These are phyloP conservation scores for Cottus gobio DNA, from an alignment of 2,113 vertebrate genomes.

Conservation along the genomic window DNA sequence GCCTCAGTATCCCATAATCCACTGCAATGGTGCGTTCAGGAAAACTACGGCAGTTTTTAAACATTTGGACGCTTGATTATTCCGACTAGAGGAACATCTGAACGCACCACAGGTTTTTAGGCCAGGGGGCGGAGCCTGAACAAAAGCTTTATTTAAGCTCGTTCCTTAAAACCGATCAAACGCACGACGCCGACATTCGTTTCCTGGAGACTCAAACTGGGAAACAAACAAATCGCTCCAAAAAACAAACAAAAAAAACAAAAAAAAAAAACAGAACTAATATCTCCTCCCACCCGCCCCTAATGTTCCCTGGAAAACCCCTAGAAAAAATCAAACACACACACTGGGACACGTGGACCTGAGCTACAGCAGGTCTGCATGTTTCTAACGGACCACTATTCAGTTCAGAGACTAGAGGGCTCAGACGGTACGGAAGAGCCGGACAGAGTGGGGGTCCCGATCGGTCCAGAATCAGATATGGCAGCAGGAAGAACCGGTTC, in stretches of 20 bases:
- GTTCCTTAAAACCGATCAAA: too few species aligned
- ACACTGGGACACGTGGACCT: not conserved
- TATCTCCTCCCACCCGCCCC: constrained; percentile 20
- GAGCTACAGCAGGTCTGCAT: constrained; percentile 21
- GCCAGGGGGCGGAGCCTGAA: not conserved
- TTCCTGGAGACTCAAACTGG: not conserved
- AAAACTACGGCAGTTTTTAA: not conserved
- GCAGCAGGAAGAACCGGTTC: constrained; percentile 1
- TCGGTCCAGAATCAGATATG: constrained; percentile 21
- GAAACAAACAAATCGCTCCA: not conserved
- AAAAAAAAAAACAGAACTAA: too few species aligned
- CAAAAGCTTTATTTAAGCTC: too few species aligned
- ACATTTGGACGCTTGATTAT: too few species aligned
- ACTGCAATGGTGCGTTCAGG: constrained; percentile 11
- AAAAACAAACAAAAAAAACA: too few species aligned
- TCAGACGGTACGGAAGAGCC: not conserved
- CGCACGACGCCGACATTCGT: not conserved
- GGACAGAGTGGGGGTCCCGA: not conserved
- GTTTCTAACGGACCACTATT: not conserved
- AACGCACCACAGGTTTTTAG: not conserved
- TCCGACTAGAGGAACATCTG: not conserved
- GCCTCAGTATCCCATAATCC: not conserved
- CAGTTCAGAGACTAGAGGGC: constrained; percentile 4
- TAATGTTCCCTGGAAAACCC: not conserved
- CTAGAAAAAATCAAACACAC: constrained; percentile 59